phyloP scores from a whole-genome alignment of 2,888 invertebrate genomes.

The Amiota communis region DNA sequence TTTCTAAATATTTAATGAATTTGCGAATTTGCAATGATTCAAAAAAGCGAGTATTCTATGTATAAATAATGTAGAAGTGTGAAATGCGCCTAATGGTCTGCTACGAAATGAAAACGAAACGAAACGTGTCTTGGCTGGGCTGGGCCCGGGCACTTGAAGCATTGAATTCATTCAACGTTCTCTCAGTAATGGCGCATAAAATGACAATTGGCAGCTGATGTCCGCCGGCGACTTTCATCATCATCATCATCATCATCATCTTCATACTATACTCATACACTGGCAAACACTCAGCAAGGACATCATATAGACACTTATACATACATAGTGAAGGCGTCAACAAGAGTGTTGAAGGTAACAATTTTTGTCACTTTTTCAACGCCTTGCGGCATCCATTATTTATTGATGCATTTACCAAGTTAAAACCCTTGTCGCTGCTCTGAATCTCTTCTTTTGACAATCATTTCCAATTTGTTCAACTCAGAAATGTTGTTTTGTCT shows the following conservation, averaged over 20 bases:
- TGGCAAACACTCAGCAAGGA: background rate
- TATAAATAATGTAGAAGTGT: slow-evolving; percentile 66
- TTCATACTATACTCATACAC: background rate
- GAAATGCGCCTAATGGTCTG: slow-evolving; percentile 67
- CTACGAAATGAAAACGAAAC: slow-evolving; percentile 46
- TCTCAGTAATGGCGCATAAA: slow-evolving; percentile 60
- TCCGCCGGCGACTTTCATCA: slow-evolving; percentile 27
- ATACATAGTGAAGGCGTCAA: background rate
- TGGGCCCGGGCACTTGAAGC: background rate
- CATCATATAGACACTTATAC: background rate
- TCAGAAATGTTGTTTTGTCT: too few relatives aligned
- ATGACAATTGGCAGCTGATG: slow-evolving; percentile 64
- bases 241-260: too few relatives aligned
- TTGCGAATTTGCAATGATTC: slow-evolving; percentile 48
- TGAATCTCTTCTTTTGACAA: too few relatives aligned
- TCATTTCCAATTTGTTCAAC: too few relatives aligned
- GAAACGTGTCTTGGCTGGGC: background rate
- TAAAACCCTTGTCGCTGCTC: too few relatives aligned
- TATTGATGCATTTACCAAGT: background rate
- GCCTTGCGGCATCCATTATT: slow-evolving; percentile 6
- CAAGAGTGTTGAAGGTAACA: background rate
- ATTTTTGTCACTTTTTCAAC: background rate
- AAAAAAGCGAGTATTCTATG: slow-evolving; percentile 42
- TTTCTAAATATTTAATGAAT: slow-evolving; percentile 58
- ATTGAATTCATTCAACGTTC: slow-evolving; percentile 15